These are phyloP conservation scores for Popillia japonica DNA, from an alignment of 1,140 invertebrate species.

Conservation along the genomic window DNA sequence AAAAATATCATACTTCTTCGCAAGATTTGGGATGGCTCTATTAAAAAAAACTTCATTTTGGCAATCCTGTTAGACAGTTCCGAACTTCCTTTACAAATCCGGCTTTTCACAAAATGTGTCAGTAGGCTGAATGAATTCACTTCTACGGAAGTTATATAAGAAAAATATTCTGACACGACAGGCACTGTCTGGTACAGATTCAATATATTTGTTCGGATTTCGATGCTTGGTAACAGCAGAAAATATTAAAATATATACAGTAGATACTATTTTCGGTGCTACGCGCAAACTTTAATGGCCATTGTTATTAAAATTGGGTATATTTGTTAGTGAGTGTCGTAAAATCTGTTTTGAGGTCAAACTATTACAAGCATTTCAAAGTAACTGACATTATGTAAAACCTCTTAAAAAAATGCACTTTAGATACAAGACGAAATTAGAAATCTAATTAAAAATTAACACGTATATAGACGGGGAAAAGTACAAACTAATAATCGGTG, in stretches of 20 bases:
- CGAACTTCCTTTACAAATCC: slow-evolving; percentile 19
- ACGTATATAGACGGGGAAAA: no score
- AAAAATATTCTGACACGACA: slow-evolving; percentile 34
- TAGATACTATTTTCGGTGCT: neutral
- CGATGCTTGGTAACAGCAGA: neutral
- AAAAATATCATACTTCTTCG: neutral
- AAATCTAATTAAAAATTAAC: no score
- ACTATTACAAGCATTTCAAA: no score
- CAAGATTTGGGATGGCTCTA: neutral
- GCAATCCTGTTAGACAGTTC: slow-evolving; percentile 6
- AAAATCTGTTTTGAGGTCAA: no score
- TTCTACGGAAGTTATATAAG: slow-evolving; percentile 14
- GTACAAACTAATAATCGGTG: no score
- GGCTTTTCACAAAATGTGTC: slow-evolving; percentile 26
- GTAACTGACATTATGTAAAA: no score
- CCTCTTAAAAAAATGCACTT: no score
- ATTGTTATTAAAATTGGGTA: neutral
- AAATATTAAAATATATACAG: neutral
- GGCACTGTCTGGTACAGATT: slow-evolving; percentile 31
- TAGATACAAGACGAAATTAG: no score
- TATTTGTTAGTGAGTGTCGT: no score
- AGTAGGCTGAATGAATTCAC: slow-evolving; percentile 3
- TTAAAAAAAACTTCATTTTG: slow-evolving; percentile 16
- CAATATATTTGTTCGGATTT: neutral
- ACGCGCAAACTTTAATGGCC: neutral